Conservation (phyloP, 2,113 vertebrate genomes). For the Cottus gobio region DNA sequence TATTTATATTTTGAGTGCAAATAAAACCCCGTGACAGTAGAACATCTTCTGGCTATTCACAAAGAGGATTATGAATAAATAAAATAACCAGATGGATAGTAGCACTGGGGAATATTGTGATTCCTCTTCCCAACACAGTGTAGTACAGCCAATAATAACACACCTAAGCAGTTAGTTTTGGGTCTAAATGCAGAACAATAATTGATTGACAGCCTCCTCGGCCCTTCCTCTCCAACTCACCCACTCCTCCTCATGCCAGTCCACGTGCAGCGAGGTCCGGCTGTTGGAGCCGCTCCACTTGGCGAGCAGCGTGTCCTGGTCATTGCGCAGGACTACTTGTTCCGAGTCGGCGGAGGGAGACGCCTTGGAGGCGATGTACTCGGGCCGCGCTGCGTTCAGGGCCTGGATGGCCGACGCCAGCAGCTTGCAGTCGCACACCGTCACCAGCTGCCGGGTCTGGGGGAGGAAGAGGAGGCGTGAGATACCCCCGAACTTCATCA, state of each 20-base stretch:
- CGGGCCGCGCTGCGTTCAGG: constrained; percentile 92
- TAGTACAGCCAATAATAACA: too few relatives aligned
- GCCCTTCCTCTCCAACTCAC: constrained; percentile 74
- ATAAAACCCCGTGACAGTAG: too few relatives aligned
- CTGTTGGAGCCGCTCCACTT: constrained; percentile 93
- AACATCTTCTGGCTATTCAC: too few relatives aligned
- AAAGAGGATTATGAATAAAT: too few relatives aligned
- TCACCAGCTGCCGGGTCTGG: constrained; percentile 97
- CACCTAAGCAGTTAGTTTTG: too few relatives aligned
- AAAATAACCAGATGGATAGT: too few relatives aligned
- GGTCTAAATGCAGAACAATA: background rate
- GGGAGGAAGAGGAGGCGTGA: background rate
- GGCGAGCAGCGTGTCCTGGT: constrained; percentile 95
- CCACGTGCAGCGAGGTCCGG: constrained; percentile 90
- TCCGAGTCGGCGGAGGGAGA: constrained; percentile 94
- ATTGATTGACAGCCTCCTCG: background rate
- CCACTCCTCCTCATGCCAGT: constrained; percentile 98
- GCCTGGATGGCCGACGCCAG: constrained; percentile 95
- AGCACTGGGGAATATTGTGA: too few relatives aligned
- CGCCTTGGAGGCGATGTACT: constrained; percentile 95
- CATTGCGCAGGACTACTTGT: constrained; percentile 96
- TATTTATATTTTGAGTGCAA: too few relatives aligned
- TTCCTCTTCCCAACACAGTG: too few relatives aligned
- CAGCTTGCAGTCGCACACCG: constrained; percentile 95
- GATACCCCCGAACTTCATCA: background rate